Evolutionary conservation across 2,113 vertebrate species (phyloP).

Genomic region (Salminus brasiliensis): DNA sequence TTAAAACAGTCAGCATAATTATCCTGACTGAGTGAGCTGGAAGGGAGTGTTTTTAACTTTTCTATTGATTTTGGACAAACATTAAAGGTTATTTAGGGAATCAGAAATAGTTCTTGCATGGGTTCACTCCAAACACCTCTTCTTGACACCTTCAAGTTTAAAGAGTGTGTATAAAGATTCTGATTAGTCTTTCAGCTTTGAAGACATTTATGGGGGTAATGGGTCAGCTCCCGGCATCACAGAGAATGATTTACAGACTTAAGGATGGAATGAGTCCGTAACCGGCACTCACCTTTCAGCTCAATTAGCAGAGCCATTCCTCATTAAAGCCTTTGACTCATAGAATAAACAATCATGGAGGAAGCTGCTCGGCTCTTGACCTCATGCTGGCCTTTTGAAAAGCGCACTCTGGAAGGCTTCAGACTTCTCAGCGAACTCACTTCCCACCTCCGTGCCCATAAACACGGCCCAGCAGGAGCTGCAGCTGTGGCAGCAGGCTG

Average conservation of each 20-base stretch:
- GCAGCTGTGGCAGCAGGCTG: constrained; percentile 32
- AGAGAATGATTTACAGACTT: constrained; percentile 33
- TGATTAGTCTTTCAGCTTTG: neutral
- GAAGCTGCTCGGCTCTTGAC: constrained; percentile 30
- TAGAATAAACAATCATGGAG: constrained; percentile 39
- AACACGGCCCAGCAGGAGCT: constrained; percentile 23
- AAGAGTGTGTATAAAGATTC: no score
- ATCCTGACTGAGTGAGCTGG: no score
- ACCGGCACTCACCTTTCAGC: constrained; percentile 20
- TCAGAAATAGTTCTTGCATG: no score
- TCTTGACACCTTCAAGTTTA: no score
- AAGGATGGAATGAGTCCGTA: constrained; percentile 16
- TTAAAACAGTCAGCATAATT: no score
- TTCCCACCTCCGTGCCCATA: constrained; percentile 29
- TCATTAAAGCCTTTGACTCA: constrained; percentile 23
- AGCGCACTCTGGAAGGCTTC: constrained; percentile 29
- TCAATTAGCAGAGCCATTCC: constrained; percentile 19
- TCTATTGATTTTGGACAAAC: no score
- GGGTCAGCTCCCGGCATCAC: constrained; percentile 5
- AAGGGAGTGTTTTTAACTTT: no score
- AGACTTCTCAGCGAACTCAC: constrained; percentile 37
- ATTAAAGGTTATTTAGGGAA: no score
- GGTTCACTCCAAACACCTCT: no score
- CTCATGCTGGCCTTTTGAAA: constrained; percentile 33
- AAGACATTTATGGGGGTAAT: neutral